Base-by-base conservation (phyloP, 2,113 vertebrate species). In the Malurus cyaneus region DNA sequence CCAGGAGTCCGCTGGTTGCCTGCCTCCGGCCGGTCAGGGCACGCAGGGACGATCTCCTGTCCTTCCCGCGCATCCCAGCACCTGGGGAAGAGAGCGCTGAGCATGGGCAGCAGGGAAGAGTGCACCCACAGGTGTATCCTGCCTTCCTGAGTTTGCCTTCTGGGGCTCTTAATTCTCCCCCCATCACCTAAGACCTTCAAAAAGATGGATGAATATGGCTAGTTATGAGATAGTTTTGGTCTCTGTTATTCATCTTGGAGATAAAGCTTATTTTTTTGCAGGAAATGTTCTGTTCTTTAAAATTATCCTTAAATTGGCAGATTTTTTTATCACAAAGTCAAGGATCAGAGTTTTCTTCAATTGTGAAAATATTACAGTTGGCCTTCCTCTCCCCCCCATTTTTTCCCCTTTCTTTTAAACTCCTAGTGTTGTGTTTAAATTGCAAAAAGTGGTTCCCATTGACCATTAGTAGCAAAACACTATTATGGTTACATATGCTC, bases 331-430 rank as follows among this genome's bases (percentile, higher is more conserved):
- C 20, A 16, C 28, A 8, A 56, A 54, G 32, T 62, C 53, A 60
- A 80, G 88, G n/a, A 39, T n/a, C 17, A 54, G 62, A 36, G 32
- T 50, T 88, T 86, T 86, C 46, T 89, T 95, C 46, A 77, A 18
- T 94, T 74, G 81, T 56, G 82, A 67, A 91, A 62, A 57, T 47
- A 21, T 13, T 72, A 24, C 46, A 34, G 54, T 31, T 49, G 21
- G 24, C 18, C 18, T 41, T 1, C 18, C 4, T 6, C 3, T 7
- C 6, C 4, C 6, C 6, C 2, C 3, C 9, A 2, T 26, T 25
- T 47, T 29, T 23, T 3, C 6, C 32, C 39, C 39, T 11, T 11
- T 39, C 11, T 25, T 24, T 72, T 18, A 23, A 39, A 26, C 39
- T 80, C 4, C 14, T 21, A 59, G 25, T 19, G 20, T 31, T 91